Evolutionary conservation across 2,888 invertebrate genomes (phyloP).

Genomic region (Lasioglossum marginatum): DNA sequence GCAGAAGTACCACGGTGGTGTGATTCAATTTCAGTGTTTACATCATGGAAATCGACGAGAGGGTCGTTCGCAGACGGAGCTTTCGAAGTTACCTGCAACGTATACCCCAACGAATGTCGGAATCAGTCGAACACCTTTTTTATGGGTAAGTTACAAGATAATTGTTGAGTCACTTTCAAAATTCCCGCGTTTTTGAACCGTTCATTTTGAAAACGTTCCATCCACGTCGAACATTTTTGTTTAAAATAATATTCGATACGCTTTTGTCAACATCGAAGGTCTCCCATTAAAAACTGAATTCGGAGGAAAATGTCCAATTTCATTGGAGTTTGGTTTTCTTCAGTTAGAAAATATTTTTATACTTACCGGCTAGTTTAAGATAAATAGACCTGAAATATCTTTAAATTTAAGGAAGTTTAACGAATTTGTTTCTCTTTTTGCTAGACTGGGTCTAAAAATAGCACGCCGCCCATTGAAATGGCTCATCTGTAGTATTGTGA

Average conservation of each 20-base stretch:
- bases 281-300: too few relatives aligned
- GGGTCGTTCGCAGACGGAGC: slow-evolving; percentile 19
- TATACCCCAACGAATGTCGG: slow-evolving; percentile 77
- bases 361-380: neutral
- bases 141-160: slow-evolving; percentile 72
- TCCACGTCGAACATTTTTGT: neutral
- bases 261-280: neutral
- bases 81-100: slow-evolving; percentile 57
- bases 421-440: neutral
- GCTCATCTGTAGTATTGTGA: slow-evolving; percentile 86
- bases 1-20: neutral
- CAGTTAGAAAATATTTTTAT: too few relatives aligned
- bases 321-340: too few relatives aligned
- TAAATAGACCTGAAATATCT: too few relatives aligned
- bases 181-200: neutral
- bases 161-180: neutral
- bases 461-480: slow-evolving; percentile 88
- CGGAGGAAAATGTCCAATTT: neutral
- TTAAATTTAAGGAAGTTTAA: neutral
- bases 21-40: slow-evolving; percentile 33
- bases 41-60: slow-evolving; percentile 60
- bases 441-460: slow-evolving; percentile 87
- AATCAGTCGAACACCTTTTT: slow-evolving; percentile 76
- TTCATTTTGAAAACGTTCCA: neutral
- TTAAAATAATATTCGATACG: neutral